Conservation (phyloP, 1,140 invertebrate genomes). For the Conopomorpha cramerella region DNA sequence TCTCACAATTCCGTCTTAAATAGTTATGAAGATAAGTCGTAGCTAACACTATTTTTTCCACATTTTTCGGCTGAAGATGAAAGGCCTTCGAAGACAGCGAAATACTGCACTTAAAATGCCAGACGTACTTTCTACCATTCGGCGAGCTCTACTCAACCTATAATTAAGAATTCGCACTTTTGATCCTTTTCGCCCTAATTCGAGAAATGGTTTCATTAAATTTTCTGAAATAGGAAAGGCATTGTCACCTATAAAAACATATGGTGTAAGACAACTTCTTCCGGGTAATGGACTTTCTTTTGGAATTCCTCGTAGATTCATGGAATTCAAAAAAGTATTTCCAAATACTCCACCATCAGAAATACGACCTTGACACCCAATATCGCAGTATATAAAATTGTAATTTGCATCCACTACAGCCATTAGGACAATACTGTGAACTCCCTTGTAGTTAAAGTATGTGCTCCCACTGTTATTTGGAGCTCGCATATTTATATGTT, state of each 20-base stretch:
- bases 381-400: conserved; percentile 44
- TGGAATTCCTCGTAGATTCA: conserved; percentile 11
- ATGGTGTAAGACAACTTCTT: conserved; percentile 17
- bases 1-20: too few species aligned
- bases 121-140: conserved; percentile 11
- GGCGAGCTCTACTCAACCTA: conserved; percentile 7
- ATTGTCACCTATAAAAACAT: conserved; percentile 13
- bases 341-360: conserved; percentile 35
- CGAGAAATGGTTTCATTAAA: conserved; percentile 12
- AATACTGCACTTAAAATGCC: conserved; percentile 1
- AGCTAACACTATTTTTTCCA: neutral
- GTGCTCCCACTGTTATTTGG: conserved; percentile 35
- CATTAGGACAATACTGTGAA: conserved; percentile 57
- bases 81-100: neutral
- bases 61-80: neutral
- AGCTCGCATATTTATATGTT: conserved; percentile 44
- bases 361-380: conserved; percentile 40
- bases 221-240: conserved; percentile 14
- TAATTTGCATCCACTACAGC: conserved; percentile 54
- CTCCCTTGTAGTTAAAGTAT: conserved; percentile 59
- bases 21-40: neutral
- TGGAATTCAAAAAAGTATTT: conserved; percentile 12
- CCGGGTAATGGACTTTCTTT: conserved; percentile 13
- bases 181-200: neutral
- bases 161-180: conserved; percentile 11